A percentile compares a stretch with the other conserved stretches of the same genome.
phyloP scores from a whole-genome alignment of 2,797 vertebrate species.

The Pangasius mekongensis region DNA sequence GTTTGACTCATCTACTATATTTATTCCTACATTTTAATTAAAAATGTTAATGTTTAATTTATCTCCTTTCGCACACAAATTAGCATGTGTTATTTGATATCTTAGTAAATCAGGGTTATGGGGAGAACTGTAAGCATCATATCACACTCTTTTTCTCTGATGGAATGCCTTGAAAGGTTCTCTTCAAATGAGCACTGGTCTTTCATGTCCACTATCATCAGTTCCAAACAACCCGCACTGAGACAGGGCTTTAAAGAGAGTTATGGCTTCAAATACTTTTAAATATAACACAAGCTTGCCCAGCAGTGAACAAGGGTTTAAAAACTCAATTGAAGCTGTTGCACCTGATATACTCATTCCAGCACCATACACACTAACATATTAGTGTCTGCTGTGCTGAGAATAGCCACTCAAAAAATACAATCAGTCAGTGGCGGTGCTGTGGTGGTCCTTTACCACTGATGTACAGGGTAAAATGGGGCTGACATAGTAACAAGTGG shows the following conservation, averaged over 20 bases:
- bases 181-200: neutral
- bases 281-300: neutral
- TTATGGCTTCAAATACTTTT: neutral
- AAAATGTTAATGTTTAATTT: neutral
- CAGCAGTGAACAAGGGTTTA: too few species aligned
- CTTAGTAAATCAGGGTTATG: neutral
- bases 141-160: neutral
- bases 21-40: neutral
- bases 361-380: neutral
- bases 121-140: neutral
- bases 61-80: neutral
- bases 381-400: too few species aligned
- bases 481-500: too few species aligned
- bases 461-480: neutral
- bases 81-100: neutral
- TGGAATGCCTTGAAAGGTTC: neutral
- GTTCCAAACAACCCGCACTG: neutral
- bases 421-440: neutral
- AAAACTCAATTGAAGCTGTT: too few species aligned
- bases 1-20: neutral
- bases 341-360: neutral
- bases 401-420: neutral
- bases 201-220: neutral
- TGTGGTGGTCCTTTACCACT: neutral
- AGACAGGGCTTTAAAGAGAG: neutral